These are phyloP conservation scores for Mustela lutreola DNA, from an alignment of 2,113 vertebrate genomes.

Conservation along the genomic window DNA sequence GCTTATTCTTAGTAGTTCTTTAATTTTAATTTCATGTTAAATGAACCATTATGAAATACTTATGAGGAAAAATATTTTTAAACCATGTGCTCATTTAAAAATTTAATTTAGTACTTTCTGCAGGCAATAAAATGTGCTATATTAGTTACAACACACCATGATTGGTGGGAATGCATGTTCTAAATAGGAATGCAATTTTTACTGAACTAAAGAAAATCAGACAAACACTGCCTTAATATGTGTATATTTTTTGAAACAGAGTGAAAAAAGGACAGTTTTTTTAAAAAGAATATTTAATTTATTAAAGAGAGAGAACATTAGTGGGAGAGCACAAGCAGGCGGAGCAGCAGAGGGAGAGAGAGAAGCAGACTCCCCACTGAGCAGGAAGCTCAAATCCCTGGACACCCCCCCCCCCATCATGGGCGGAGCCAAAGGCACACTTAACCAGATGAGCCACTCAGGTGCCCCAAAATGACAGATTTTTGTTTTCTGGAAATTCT, in stretches of 20 bases:
- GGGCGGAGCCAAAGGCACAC: background rate
- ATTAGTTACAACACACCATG: conserved; percentile 62
- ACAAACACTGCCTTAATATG: conserved; percentile 31
- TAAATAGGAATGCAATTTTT: conserved; percentile 66
- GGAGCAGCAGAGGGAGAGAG: no score
- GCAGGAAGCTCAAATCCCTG: background rate
- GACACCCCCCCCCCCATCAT: no score
- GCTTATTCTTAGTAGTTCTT: conserved; percentile 76
- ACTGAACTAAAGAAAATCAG: conserved; percentile 59
- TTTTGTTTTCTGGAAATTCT: conserved; percentile 61
- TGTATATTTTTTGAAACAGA: conserved; percentile 22
- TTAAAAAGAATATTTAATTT: background rate
- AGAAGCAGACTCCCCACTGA: background rate
- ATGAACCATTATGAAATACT: conserved; percentile 77
- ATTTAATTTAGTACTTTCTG: conserved; percentile 15
- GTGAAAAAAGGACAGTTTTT: background rate
- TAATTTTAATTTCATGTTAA: conserved; percentile 77
- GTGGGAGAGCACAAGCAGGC: no score
- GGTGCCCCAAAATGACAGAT: background rate
- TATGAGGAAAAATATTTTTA: conserved; percentile 73
- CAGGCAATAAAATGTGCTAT: conserved; percentile 67
- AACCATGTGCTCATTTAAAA: conserved; percentile 70
- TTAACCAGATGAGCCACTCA: background rate
- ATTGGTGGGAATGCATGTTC: conserved; percentile 32
- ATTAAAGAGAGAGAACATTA: background rate